Conservation (phyloP, 2,797 vertebrate species). For the Limnodromus scolopaceus region DNA sequence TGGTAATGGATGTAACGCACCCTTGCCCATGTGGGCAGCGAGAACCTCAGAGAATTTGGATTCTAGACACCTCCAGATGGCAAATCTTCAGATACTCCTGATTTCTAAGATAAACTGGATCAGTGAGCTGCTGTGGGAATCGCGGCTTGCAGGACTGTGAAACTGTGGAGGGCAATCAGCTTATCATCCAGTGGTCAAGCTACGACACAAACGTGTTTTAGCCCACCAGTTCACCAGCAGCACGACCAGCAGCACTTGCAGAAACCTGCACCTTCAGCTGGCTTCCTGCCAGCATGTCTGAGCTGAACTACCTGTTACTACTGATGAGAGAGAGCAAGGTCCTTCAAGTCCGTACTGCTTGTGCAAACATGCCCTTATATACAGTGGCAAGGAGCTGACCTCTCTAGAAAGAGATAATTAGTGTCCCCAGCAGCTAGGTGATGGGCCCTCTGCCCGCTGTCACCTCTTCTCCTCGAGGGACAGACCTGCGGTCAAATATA, state of each 20-base stretch:
- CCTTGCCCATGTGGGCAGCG: not conserved
- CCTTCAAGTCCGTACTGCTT: not conserved
- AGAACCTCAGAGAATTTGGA: not conserved
- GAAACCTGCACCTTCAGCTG: not conserved
- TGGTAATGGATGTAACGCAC: not conserved
- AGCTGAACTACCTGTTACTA: not conserved
- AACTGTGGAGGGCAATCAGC: not conserved
- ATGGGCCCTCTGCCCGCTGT: not conserved
- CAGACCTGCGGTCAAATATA: not conserved
- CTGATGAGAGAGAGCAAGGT: not conserved
- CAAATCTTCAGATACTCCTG: not conserved
- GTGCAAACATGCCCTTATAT: not conserved
- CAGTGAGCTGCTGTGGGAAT: not conserved
- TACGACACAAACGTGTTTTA: not conserved
- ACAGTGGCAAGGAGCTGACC: not conserved
- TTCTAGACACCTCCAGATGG: constrained; percentile 1
- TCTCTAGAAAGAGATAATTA: not conserved
- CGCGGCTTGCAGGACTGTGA: not conserved
- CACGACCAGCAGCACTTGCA: not conserved
- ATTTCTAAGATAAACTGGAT: not conserved
- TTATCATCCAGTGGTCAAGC: not conserved
- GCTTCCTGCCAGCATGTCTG: not conserved
- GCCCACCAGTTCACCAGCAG: not conserved
- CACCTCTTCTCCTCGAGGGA: not conserved
- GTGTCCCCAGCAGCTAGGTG: not conserved